Percentiles rank a stretch among this genome's conserved stretches.
Evolutionary conservation across 2,888 invertebrate genomes (phyloP).

Genomic region (Macrosoma leucophasiata): DNA sequence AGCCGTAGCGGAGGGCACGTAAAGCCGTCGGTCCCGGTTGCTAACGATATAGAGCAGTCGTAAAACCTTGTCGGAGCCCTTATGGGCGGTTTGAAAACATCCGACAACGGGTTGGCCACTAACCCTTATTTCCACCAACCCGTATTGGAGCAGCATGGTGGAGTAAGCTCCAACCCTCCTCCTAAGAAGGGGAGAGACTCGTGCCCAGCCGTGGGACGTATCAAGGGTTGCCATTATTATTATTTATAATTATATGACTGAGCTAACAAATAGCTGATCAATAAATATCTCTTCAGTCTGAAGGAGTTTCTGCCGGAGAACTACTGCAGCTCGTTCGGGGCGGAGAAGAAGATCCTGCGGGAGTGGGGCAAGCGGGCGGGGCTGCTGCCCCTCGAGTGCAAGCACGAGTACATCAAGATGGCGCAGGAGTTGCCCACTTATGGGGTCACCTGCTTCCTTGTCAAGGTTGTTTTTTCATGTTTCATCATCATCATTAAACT

Average conservation of each 20-base stretch:
- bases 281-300: constrained; percentile 73
- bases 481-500: not conserved
- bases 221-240: not conserved
- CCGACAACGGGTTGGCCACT: too few species aligned
- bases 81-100: too few species aligned
- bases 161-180: too few species aligned
- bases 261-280: not conserved
- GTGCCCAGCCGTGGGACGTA: too few species aligned
- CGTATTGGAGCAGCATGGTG: too few species aligned
- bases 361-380: constrained; percentile 89
- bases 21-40: too few species aligned
- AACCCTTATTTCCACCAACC: too few species aligned
- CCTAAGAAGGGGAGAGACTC: too few species aligned
- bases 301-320: constrained; percentile 97
- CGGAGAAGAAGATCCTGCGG: constrained; percentile 94
- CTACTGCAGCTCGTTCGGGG: constrained; percentile 91
- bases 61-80: too few species aligned
- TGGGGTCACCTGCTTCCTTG: constrained; percentile 99
- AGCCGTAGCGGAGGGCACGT: too few species aligned
- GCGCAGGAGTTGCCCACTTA: constrained; percentile 97
- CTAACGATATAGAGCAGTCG: too few species aligned
- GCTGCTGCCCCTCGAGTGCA: constrained; percentile 91
- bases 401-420: constrained; percentile 96
- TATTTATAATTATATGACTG: not conserved
- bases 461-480: constrained; percentile 80